Conservation (phyloP, 92 coral and sea anemone genomes). For the Epizoanthus ramosus region DNA sequence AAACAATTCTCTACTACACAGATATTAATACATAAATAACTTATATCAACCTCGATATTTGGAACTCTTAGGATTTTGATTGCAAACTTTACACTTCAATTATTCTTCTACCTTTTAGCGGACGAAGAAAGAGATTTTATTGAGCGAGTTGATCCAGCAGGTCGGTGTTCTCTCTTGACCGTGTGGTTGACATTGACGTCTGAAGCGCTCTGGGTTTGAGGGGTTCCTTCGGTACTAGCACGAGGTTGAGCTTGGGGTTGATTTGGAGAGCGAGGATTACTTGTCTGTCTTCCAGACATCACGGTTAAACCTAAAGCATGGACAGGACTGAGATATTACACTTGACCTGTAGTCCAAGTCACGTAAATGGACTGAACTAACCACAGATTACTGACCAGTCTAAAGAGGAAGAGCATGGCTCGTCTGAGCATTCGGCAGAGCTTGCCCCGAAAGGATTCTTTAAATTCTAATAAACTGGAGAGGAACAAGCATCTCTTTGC, state of each 20-base stretch:
- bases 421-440: too few relatives aligned
- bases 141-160: constrained; percentile 44
- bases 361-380: too few relatives aligned
- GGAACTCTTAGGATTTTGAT: neutral
- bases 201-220: constrained; percentile 9
- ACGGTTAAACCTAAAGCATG: constrained; percentile 15
- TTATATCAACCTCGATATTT: constrained; percentile 12
- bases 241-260: constrained; percentile 17
- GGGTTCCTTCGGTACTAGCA: constrained; percentile 9
- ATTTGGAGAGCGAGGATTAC: constrained; percentile 22
- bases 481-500: neutral
- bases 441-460: too few relatives aligned
- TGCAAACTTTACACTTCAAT: neutral
- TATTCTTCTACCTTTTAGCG: constrained; percentile 56
- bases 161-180: constrained; percentile 39
- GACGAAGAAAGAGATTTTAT: constrained; percentile 53
- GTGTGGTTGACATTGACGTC: constrained; percentile 38
- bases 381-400: too few relatives aligned
- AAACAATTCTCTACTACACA: constrained; percentile 47
- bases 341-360: too few relatives aligned
- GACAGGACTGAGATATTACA: too few relatives aligned
- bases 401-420: too few relatives aligned
- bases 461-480: neutral
- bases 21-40: constrained; percentile 42
- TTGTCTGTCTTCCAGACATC: constrained; percentile 47